Evolutionary conservation across 2,888 invertebrate species (phyloP), one percentile per base, ranked within the genome.

Genomic region (Temnothorax rugatulus): DNA sequence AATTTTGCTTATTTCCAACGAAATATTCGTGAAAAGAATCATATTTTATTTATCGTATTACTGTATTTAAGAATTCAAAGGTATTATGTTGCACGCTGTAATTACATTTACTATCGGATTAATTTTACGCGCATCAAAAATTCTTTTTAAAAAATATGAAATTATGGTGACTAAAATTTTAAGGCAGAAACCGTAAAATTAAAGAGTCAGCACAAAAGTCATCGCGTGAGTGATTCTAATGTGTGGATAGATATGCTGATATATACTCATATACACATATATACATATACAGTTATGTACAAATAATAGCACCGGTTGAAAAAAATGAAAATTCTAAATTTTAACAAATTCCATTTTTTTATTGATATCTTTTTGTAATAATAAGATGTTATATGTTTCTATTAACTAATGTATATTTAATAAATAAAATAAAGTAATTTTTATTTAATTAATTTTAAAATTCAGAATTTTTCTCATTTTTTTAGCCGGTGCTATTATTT

Each of bases 201-300:
- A 21, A 54, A 54, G 9, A 41, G 8, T 57, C 41, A 38, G 21
- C 5, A 29, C 15, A 77, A 57, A 15, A 44, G 15, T 57, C 18
- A n/a, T 68, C 11, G 69, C n/a, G 9, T n/a, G 54, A 77, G 44
- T n/a, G 4, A 9, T 29, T 57, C n/a, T 59, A 15, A 21, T 25
- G 29, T 29, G 29, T 29, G 34, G 29, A 57, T 59, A 71, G 34
- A 79, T 47, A 69, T 34, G n/a, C 21, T 57, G 41, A 66, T 25
- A 71, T 57, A 74, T 59, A 74, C 4, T 52, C 4, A 21, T 74
- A 34, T 34, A 29, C 29, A 29, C 4, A 29, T 29, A 29, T 29
- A 29, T 29, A 29, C 29, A 4, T 29, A 4, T 29, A 29, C 29
- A 29, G 29, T 29, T 29, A 29, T 29, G 29, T 29, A 2, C 29